Percentiles rank a stretch among this genome's conserved stretches.
These are phyloP conservation scores for Drosophila pegasa DNA, from an alignment of 2,888 invertebrate genomes.

Conservation along the genomic window DNA sequence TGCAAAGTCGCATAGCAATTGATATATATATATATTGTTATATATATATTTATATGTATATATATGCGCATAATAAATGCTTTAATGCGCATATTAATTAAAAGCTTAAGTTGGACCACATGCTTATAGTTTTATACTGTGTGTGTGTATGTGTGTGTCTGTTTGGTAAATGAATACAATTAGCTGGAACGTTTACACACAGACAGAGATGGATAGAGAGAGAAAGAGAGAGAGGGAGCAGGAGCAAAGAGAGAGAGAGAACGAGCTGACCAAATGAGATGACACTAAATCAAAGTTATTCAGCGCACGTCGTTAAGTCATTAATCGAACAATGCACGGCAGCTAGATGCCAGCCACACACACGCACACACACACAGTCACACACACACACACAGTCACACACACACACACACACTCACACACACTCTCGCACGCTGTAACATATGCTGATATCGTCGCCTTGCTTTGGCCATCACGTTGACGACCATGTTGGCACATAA, in stretches of 20 bases:
- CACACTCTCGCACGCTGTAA: constrained; percentile 41
- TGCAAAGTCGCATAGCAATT: not conserved
- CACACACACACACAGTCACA: constrained; percentile 20
- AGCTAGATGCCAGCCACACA: constrained; percentile 51
- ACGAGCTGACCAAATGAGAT: constrained; percentile 65
- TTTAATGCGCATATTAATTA: constrained; percentile 62
- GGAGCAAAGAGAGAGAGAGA: not conserved
- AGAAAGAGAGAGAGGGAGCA: not conserved
- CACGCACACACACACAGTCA: constrained; percentile 19
- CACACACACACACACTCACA: constrained; percentile 11
- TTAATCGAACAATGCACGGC: constrained; percentile 77
- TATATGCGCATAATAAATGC: constrained; percentile 5
- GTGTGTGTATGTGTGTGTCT: constrained; percentile 29
- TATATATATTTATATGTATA: not conserved
- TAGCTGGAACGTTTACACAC: constrained; percentile 54
- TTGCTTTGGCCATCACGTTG: constrained; percentile 65
- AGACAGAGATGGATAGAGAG: not conserved
- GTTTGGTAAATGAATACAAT: constrained; percentile 74
- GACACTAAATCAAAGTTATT: constrained; percentile 79
- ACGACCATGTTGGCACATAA: constrained; percentile 77
- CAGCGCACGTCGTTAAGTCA: constrained; percentile 79
- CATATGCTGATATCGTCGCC: constrained; percentile 76
- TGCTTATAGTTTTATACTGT: constrained; percentile 11
- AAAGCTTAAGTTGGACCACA: constrained; percentile 46
- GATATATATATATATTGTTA: not conserved